These are phyloP conservation scores for Merops nubicus DNA, from an alignment of 2,113 vertebrate species.

Conservation along the genomic window DNA sequence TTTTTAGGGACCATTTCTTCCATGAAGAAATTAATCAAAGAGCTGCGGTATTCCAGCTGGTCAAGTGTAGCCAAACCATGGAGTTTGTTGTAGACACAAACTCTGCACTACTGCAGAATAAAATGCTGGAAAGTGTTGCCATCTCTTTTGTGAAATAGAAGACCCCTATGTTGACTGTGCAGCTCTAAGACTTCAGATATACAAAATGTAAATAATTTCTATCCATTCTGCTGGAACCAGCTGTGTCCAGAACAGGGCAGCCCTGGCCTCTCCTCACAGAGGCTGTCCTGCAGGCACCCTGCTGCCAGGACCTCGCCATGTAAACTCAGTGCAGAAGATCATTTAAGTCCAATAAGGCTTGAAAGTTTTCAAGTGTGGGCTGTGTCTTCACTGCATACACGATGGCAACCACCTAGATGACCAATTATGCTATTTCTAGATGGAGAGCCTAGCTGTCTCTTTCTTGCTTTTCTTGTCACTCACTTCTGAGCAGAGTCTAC, in stretches of 20 bases:
- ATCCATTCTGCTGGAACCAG: background rate
- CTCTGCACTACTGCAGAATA: background rate
- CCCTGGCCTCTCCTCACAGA: background rate
- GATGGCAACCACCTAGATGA: background rate
- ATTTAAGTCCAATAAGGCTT: background rate
- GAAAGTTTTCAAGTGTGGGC: background rate
- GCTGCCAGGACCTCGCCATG: background rate
- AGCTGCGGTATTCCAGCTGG: background rate
- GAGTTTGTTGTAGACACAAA: background rate
- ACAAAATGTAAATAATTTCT: background rate
- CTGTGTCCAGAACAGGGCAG: background rate
- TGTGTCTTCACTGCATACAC: background rate
- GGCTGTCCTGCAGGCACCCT: fast-evolving
- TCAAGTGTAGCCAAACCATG: background rate
- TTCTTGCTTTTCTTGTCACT: background rate
- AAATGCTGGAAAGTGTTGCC: background rate
- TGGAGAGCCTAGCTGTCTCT: background rate
- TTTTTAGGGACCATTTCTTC: background rate
- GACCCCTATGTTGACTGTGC: background rate
- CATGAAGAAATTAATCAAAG: background rate
- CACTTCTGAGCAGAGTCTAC: background rate
- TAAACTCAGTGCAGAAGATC: background rate
- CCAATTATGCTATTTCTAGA: background rate
- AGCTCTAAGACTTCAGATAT: background rate
- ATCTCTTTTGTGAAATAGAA: background rate